Base-by-base conservation (phyloP, 2,113 vertebrate species). In the Corythoichthys haematopterus region DNA sequence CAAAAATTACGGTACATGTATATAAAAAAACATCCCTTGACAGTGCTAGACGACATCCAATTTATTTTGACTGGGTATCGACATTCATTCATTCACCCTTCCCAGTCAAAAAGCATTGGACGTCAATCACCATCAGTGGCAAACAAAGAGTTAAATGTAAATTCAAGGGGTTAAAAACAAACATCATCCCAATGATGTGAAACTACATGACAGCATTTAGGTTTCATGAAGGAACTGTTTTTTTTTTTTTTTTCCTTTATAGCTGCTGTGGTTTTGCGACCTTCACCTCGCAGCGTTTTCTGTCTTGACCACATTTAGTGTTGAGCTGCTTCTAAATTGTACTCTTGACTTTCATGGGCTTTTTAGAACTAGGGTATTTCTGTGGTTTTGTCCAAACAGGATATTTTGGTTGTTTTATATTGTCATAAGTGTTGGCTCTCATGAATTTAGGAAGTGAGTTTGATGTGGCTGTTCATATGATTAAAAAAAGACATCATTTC, bases 231-330 rank as follows among this genome's bases (percentile, higher is more conserved):
- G 4, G 16, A 61, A 61, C 7, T 0, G 6, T 60, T 12, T 9
- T n/a, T 60, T 15, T 40, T 38, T 38, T 40, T 15, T 33, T 28
- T 2, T 11, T 16, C 7, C 15, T 88, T 72, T 86, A 85, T 82
- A 78, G 80, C 70, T 88, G 85, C 80, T 85, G 74, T 81, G 84
- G 84, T 80, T 84, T 81, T 87, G 84, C 74, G 81, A 82, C 83
- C 65, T 85, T 83, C 63, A 63, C 82, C 65, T 71, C 70, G 69
- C 68, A 50, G 74, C 72, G 69, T 81, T 88, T 80, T 72, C 72
- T 89, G 78, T 88, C 87, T 91, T 79, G 65, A 78, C 88, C 85
- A 79, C 84, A 71, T 87, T 90, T 88, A 78, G 69, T 64, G 73
- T 51, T 75, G 70, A 76, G 85, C 77, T 77, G 53, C 8, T 66